Conservation (phyloP, 2,888 invertebrate species). For the Oasisia sp. region DNA sequence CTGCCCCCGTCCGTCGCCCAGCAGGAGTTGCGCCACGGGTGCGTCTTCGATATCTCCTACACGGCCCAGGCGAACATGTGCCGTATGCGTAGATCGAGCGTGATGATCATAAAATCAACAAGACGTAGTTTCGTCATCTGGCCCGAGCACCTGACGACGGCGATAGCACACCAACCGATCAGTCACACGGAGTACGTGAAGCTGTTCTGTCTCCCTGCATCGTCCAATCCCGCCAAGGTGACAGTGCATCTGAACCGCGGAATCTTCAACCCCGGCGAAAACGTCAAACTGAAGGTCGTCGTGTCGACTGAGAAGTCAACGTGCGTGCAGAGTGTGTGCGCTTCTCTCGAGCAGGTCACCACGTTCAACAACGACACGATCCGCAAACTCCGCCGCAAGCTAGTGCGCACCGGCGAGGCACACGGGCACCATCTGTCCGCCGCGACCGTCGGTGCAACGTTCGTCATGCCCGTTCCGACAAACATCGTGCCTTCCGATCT, state of each 20-base stretch:
- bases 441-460: slow-evolving; percentile 22
- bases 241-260: slow-evolving; percentile 49
- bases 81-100: not conserved
- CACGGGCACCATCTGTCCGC: not conserved
- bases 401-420: slow-evolving; percentile 18
- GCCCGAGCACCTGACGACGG: slow-evolving; percentile 47
- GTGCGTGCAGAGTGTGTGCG: slow-evolving; percentile 31
- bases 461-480: slow-evolving; percentile 51
- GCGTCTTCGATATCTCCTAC: slow-evolving; percentile 52
- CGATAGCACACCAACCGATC: slow-evolving; percentile 50
- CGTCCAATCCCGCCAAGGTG: slow-evolving; percentile 41
- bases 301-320: slow-evolving; percentile 22
- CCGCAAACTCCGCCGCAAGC: slow-evolving; percentile 17
- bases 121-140: slow-evolving; percentile 49
- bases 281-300: slow-evolving; percentile 49
- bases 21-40: slow-evolving; percentile 43
- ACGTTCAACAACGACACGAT: slow-evolving; percentile 36
- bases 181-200: slow-evolving; percentile 51
- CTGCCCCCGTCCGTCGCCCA: slow-evolving; percentile 49
- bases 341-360: slow-evolving; percentile 35
- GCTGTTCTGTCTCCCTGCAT: slow-evolving; percentile 45
- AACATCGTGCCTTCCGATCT: slow-evolving; percentile 52
- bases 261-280: slow-evolving; percentile 56
- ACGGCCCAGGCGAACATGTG: slow-evolving; percentile 54
- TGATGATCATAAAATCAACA: slow-evolving; percentile 51